phyloP scores from a whole-genome alignment of 1,140 invertebrate species.

The Sitodiplosis mosellana region DNA sequence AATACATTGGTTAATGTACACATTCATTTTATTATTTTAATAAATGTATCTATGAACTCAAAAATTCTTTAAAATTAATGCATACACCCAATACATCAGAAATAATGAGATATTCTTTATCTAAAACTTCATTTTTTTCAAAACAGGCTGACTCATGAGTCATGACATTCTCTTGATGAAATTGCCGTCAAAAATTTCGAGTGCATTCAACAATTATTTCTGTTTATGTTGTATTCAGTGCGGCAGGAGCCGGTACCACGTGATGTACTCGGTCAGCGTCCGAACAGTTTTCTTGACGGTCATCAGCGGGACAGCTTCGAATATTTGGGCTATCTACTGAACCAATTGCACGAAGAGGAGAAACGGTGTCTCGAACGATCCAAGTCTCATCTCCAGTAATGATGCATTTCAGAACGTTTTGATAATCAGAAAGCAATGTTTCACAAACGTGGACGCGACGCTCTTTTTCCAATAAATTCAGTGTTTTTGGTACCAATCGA shows the following conservation, averaged over 20 bases:
- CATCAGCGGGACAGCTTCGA: conserved; percentile 77
- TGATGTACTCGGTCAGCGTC: conserved; percentile 45
- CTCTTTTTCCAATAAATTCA: neutral
- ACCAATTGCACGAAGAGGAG: conserved; percentile 52
- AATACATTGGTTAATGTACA: too few species aligned
- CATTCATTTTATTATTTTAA: too few species aligned
- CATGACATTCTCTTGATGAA: conserved; percentile 33
- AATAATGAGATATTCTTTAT: too few species aligned
- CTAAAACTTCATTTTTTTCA: too few species aligned
- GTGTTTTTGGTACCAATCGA: neutral
- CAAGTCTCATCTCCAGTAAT: too few species aligned
- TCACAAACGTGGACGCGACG: too few species aligned
- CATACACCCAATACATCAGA: too few species aligned
- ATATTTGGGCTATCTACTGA: conserved; percentile 58
- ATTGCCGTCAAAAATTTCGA: conserved; percentile 33
- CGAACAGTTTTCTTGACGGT: conserved; percentile 52
- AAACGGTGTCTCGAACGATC: conserved; percentile 12
- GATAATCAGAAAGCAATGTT: too few species aligned
- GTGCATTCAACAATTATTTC: conserved; percentile 55
- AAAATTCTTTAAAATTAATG: too few species aligned
- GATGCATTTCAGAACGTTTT: too few species aligned
- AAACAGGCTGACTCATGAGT: conserved; percentile 42
- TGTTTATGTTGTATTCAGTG: conserved; percentile 47
- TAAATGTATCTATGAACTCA: too few species aligned
- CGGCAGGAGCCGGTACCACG: conserved; percentile 43